These are phyloP conservation scores for Oostethus manadensis DNA, from an alignment of 2,113 vertebrate genomes.

Conservation along the genomic window DNA sequence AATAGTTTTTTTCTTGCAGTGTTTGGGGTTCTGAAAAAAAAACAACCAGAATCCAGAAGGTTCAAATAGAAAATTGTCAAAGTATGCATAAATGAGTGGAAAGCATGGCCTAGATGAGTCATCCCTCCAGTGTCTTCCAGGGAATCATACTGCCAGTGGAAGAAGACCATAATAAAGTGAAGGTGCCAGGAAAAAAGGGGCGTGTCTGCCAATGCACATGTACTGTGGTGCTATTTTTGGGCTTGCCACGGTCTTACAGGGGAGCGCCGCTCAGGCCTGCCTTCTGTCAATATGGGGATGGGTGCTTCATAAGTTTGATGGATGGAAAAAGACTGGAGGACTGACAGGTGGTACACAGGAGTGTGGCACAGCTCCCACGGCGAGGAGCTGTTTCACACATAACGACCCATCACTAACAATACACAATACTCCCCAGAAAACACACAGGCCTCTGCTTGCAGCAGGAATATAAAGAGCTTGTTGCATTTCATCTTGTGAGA, in stretches of 20 bases:
- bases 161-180: constrained; percentile 43
- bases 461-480: constrained; percentile 26
- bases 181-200: constrained; percentile 67
- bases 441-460: constrained; percentile 51
- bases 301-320: constrained; percentile 61
- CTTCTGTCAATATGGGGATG: constrained; percentile 69
- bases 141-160: constrained; percentile 30
- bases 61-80: constrained; percentile 4
- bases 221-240: constrained; percentile 62
- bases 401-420: constrained; percentile 44
- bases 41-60: background rate
- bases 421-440: constrained; percentile 54
- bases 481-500: background rate
- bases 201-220: constrained; percentile 64
- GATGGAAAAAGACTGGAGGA: constrained; percentile 70
- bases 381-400: constrained; percentile 38
- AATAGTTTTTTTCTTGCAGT: background rate
- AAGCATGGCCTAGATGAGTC: constrained; percentile 33
- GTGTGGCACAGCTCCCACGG: constrained; percentile 58
- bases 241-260: constrained; percentile 33
- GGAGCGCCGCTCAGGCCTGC: constrained; percentile 64
- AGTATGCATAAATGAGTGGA: constrained; percentile 24
- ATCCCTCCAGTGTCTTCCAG: constrained; percentile 48
- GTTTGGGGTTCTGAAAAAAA: background rate
- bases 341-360: constrained; percentile 72